Percentiles rank a stretch among this genome's conserved stretches.
Conservation (phyloP, 1,140 invertebrate genomes). For the Eueides isabella region DNA sequence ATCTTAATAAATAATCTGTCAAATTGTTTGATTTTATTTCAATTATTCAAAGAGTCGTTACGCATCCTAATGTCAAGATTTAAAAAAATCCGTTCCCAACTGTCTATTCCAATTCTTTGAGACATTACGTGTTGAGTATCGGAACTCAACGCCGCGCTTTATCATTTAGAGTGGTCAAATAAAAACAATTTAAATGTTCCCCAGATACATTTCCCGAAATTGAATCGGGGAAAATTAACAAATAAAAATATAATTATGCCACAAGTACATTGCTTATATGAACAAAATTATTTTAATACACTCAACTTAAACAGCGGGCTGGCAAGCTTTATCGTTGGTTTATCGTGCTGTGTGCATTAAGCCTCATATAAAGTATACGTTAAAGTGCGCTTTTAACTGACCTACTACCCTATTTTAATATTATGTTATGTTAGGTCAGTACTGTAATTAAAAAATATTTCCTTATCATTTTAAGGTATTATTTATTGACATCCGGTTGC, state of each 20-base stretch:
- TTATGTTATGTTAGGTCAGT: neutral
- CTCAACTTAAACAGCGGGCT: neutral
- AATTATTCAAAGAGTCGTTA: too few species aligned
- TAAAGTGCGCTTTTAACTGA: neutral
- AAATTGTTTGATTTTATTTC: too few species aligned
- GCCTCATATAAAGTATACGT: neutral
- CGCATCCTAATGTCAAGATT: too few species aligned
- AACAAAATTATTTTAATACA: conserved; percentile 8
- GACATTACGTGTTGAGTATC: too few species aligned
- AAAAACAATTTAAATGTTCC: too few species aligned
- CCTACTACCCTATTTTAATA: conserved; percentile 6
- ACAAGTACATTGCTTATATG: neutral
- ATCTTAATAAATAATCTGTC: too few species aligned
- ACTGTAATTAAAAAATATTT: neutral
- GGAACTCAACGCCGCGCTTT: too few species aligned
- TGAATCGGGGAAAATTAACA: too few species aligned
- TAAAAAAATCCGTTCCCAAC: too few species aligned
- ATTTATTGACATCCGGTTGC: neutral
- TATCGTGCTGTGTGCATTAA: neutral
- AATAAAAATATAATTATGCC: neutral
- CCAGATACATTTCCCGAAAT: too few species aligned
- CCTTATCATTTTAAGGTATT: neutral
- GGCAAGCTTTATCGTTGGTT: conserved; percentile 1
- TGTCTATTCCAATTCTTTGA: too few species aligned
- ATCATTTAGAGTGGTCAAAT: too few species aligned